Base-by-base conservation (phyloP, 2,113 vertebrate species). In the Corydoras sp. region DNA sequence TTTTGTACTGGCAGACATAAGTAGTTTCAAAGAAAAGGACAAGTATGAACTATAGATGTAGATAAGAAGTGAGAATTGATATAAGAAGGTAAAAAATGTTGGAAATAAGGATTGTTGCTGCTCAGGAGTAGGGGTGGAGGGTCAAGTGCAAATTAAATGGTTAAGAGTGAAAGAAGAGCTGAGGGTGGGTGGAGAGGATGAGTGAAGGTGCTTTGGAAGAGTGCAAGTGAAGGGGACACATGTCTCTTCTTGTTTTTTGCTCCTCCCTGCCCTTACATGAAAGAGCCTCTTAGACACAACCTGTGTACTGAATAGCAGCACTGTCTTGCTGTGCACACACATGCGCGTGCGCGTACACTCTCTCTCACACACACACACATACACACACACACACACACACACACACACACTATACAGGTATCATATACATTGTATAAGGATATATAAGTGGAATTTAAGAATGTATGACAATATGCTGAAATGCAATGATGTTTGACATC, bases 391-490 rank as follows among this genome's bases (percentile, higher is more conserved):
- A 50, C 62, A 50, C 15, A 18, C 18, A 50, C 4, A 92, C 89
- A 89, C 91, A 92, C 89, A 91, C 91, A 82, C 91, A 92, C 90
- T 90, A 89, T 92, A 92, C 91, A 91, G 92, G 90, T 91, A 96
- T 95, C 95, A 95, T 92, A 96, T 95, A 98, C 93, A 93, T 95
- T 96, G 97, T 96, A 96, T 93, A 94, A 96, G 95, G 93, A 93
- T 91, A 91, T 93, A 92, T 91, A 92, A 91, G 90, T 95, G 93
- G 35, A 8, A 43, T 43, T 43, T 43, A 43, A 5, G 35, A 43
- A 43, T 43, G 35, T 43, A 43, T 8, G 1, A 43, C 35, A 4
- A 43, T 43, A 43, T 43, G 4, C 35, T 43, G 35, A 43, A 43
- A 43, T 43, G 35, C 35, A 43, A 2, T 43, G 35, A 43, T 43